These are phyloP conservation scores for Saccopteryx leptura DNA, from an alignment of 2,113 vertebrate genomes.

Conservation along the genomic window DNA sequence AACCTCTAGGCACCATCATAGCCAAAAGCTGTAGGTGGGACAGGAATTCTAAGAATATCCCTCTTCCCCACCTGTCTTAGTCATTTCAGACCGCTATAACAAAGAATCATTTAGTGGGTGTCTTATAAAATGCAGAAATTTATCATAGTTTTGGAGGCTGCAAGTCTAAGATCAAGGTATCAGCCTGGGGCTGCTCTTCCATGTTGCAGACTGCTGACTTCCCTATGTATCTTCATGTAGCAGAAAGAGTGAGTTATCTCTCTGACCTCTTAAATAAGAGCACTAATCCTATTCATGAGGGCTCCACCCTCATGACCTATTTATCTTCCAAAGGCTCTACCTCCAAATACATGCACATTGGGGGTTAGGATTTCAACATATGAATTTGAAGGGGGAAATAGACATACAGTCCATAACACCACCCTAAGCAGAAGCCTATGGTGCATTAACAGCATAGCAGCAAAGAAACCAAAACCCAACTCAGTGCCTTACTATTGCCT, in stretches of 20 bases:
- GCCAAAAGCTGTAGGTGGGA: not conserved
- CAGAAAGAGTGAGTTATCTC: not conserved
- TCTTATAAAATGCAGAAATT: not conserved
- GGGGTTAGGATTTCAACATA: not conserved
- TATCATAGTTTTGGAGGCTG: not conserved
- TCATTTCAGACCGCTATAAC: not conserved
- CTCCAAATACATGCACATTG: not conserved
- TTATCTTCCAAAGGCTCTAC: not conserved
- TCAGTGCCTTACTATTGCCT: not conserved
- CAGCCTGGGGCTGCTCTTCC: not conserved
- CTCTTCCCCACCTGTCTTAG: not conserved
- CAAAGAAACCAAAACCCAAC: not conserved
- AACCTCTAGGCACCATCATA: no score
- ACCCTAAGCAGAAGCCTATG: not conserved
- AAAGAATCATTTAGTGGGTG: not conserved
- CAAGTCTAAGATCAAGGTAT: not conserved
- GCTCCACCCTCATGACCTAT: not conserved
- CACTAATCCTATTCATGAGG: not conserved
- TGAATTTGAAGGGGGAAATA: not conserved
- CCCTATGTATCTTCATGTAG: not conserved
- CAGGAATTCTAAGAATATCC: not conserved
- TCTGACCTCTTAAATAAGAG: not conserved
- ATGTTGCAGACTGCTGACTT: not conserved
- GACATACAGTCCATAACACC: not conserved
- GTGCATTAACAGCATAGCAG: not conserved